phyloP scores from a whole-genome alignment of 1,140 invertebrate species.

The Oedothorax gibbosus region DNA sequence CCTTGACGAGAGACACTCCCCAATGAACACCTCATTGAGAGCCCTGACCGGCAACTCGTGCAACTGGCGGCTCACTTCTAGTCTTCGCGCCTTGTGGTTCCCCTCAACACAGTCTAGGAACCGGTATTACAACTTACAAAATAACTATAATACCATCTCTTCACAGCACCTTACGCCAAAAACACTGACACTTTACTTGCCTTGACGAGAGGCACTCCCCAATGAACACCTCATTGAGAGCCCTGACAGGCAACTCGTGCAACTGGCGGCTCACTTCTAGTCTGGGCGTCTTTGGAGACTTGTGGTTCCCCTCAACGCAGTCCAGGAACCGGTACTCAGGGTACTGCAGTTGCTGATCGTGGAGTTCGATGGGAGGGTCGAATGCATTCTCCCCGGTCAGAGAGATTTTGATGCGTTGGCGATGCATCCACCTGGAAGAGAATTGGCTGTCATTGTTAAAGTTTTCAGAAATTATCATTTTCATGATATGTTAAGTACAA shows the following conservation, averaged over 20 bases:
- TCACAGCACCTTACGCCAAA: too few relatives aligned
- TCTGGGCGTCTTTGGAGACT: constrained; percentile 59
- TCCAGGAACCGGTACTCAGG: constrained; percentile 73
- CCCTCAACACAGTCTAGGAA: constrained; percentile 73
- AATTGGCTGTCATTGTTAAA: not conserved
- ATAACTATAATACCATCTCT: too few relatives aligned
- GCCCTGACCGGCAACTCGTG: constrained; percentile 79
- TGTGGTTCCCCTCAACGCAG: constrained; percentile 70
- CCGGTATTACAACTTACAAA: constrained; percentile 65
- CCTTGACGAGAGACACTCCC: constrained; percentile 80
- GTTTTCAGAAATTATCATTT: too few relatives aligned
- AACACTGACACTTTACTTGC: constrained; percentile 62
- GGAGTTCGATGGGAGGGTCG: constrained; percentile 76
- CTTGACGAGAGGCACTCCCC: constrained; percentile 93
- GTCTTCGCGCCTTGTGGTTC: constrained; percentile 64
- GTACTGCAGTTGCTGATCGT: constrained; percentile 74
- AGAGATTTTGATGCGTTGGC: constrained; percentile 88
- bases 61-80: constrained; percentile 50
- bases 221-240: constrained; percentile 94
- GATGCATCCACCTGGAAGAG: constrained; percentile 78
- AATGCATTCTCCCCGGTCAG: constrained; percentile 77
- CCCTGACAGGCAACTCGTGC: constrained; percentile 77
- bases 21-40: constrained; percentile 64
- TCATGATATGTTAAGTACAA: too few relatives aligned
- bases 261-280: constrained; percentile 49